Evolutionary conservation across 1,140 invertebrate genomes (phyloP), one percentile per base, ranked within the genome.

Genomic region (Diorhabda elongata): DNA sequence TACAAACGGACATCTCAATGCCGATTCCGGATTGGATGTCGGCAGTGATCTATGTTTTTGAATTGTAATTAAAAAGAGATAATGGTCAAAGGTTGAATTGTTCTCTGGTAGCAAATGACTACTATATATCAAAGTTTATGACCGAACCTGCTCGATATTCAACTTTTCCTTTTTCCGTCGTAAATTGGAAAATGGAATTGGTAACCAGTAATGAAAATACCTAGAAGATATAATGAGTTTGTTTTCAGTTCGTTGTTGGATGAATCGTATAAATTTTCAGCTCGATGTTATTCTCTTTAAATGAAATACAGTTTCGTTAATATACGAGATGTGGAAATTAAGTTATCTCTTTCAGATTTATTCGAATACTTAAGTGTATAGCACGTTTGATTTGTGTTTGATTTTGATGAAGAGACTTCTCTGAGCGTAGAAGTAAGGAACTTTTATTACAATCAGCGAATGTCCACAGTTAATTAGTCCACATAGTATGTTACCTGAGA

Each of bases 11-110:
- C 6, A n/a, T 52, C 6, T 52, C 61, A 5, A 8, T 62, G 44
- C 42, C 42, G 43, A 44, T 3, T 62, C 44, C 42, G 61, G 44
- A 44, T 44, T 62, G 42, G 44, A 62, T 44, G 42, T 62, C 43
- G n/a, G 61, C 44, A 44, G 44, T 62, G 61, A 62, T 62, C 5
- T 62, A 44, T 62, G 42, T 62, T 62, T 44, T 44, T 43, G 44
- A 44, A 45, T n/a, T n/a, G 44, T 62, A 62, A 62, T 62, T 62
- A 62, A 62, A 62, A 62, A 44, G 42, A 62, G 61, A 62, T 62
- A 62, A 62, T 62, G 43, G 61, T n/a, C 44, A 11, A 44, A 44
- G 26, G 42, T 62, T 44, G 42, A 11, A 62, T 62, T 11, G 61
- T 47, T 44, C 58, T 60, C 44, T 43, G 5, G 8, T 44, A 62